These are phyloP conservation scores for Tenthredo scrophulariae DNA, from an alignment of 2,888 invertebrate genomes.

Conservation along the genomic window DNA sequence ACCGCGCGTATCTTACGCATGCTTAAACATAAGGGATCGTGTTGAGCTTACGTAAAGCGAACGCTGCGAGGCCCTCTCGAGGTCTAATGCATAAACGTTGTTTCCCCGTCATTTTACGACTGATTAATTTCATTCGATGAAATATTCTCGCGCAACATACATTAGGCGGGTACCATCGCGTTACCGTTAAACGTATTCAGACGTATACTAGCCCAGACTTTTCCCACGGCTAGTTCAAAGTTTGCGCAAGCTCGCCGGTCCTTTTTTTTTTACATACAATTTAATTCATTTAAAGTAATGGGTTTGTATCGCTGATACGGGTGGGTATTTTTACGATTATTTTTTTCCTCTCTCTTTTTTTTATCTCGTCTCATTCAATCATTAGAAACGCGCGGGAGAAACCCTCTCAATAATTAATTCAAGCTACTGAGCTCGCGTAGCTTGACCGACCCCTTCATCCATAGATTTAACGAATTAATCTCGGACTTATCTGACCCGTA, in stretches of 20 bases:
- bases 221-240: conserved; percentile 12
- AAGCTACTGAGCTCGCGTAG: background rate
- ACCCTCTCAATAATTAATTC: background rate
- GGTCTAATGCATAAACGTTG: conserved; percentile 29
- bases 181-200: background rate
- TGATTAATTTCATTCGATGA: conserved; percentile 33
- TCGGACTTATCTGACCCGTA: background rate
- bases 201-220: background rate
- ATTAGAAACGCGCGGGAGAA: background rate
- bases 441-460: background rate
- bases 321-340: background rate
- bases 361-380: background rate
- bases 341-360: background rate
- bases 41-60: background rate
- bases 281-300: background rate
- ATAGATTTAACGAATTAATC: background rate
- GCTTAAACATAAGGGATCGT: background rate
- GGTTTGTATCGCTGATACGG: background rate
- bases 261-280: background rate
- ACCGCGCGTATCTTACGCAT: background rate
- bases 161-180: background rate
- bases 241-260: background rate
- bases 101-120: conserved; percentile 28
- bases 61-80: background rate
- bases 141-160: background rate